Evolutionary conservation across 2,113 vertebrate genomes (phyloP).

Genomic region (Neodontobutis hainanensis): DNA sequence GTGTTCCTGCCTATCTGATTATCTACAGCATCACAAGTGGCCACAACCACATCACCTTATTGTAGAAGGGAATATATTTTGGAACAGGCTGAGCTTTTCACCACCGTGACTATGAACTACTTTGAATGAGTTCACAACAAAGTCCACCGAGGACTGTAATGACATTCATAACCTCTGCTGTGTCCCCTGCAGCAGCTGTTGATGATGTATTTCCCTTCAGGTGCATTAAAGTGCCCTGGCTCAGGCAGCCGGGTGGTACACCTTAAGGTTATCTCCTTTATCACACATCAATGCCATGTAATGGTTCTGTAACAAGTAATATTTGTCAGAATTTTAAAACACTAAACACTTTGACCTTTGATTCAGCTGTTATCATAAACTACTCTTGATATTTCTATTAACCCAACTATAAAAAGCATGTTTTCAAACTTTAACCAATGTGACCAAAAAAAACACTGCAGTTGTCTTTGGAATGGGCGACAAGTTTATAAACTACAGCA

Average conservation of each 20-base stretch:
- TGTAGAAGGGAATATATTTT: conserved; percentile 48
- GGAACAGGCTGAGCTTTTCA: conserved; percentile 47
- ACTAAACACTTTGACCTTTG: too few relatives aligned
- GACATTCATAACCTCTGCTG: conserved; percentile 70
- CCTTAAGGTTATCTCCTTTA: too few relatives aligned
- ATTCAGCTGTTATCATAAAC: too few relatives aligned
- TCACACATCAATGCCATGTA: too few relatives aligned
- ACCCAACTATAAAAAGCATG: too few relatives aligned
- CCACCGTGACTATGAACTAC: conserved; percentile 48
- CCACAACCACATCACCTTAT: conserved; percentile 46
- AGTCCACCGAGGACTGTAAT: conserved; percentile 63
- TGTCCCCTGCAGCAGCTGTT: conserved; percentile 28
- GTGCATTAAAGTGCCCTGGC: neutral
- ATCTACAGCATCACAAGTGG: conserved; percentile 60
- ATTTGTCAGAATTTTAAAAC: too few relatives aligned
- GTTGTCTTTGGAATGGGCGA: too few relatives aligned
- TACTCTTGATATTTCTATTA: too few relatives aligned
- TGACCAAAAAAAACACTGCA: too few relatives aligned
- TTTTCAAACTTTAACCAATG: too few relatives aligned
- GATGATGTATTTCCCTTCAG: conserved; percentile 15
- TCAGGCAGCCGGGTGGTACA: too few relatives aligned
- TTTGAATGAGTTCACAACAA: conserved; percentile 50
- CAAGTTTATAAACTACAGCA: conserved; percentile 11
- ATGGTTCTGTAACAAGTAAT: too few relatives aligned
- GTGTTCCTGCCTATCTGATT: conserved; percentile 62